phyloP scores from a whole-genome alignment of 1,140 invertebrate species.

The Gonioctena quinquepunctata region DNA sequence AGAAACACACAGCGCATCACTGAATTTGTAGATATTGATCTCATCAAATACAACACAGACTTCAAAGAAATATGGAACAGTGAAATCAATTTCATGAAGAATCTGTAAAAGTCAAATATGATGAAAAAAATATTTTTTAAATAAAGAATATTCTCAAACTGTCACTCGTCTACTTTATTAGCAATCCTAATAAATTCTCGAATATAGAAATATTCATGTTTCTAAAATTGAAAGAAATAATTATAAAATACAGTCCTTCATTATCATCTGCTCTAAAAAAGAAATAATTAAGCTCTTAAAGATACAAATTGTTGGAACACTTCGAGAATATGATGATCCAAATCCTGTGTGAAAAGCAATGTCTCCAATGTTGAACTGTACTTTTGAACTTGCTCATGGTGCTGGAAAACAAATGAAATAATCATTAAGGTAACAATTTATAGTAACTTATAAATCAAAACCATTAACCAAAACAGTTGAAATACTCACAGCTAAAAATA shows the following conservation, averaged over 20 bases:
- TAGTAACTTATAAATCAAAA: too few species aligned
- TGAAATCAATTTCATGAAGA: neutral
- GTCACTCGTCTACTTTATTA: too few species aligned
- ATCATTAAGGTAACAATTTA: too few species aligned
- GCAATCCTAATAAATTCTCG: neutral
- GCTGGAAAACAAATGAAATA: conserved; percentile 65
- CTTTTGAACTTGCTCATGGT: conserved; percentile 97
- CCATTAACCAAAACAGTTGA: too few species aligned
- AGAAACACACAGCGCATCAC: neutral
- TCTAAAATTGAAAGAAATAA: neutral
- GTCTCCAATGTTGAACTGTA: conserved; percentile 94
- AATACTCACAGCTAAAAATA: conserved; percentile 86
- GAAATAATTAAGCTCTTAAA: conserved; percentile 53
- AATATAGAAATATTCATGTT: neutral
- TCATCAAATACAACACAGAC: neutral
- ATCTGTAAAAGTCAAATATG: conserved; percentile 14
- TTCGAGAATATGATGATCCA: conserved; percentile 94
- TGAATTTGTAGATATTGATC: neutral
- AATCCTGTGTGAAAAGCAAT: conserved; percentile 92
- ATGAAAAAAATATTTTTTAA: conserved; percentile 9
- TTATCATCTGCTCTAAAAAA: neutral
- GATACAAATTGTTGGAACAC: conserved; percentile 97
- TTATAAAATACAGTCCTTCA: neutral
- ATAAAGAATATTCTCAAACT: neutral
- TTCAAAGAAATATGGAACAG: conserved; percentile 5